Conservation (phyloP, 2,113 vertebrate species). For the Ivindomyrus marchei region DNA sequence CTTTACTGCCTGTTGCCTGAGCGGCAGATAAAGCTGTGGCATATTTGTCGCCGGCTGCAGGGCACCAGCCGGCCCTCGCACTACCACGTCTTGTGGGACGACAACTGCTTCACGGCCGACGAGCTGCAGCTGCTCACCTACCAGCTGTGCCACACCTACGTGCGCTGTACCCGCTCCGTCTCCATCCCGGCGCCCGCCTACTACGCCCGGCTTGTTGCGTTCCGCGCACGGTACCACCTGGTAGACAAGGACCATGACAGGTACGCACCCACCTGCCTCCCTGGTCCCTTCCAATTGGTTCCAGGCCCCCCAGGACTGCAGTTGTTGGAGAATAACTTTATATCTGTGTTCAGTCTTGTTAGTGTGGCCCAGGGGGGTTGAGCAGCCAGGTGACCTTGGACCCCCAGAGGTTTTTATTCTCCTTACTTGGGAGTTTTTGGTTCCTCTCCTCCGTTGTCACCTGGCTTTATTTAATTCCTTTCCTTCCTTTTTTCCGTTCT, state of each 20-base stretch:
- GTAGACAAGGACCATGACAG: slow-evolving; percentile 99
- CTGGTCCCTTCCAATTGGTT: neutral
- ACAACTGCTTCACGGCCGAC: slow-evolving; percentile 96
- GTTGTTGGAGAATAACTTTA: neutral
- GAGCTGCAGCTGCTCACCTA: slow-evolving; percentile 95
- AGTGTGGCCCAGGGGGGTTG: too few relatives aligned
- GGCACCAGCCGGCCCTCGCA: slow-evolving; percentile 98
- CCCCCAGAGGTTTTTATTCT: too few relatives aligned
- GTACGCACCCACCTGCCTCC: slow-evolving; percentile 45
- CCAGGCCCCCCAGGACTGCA: neutral
- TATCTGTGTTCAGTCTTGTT: too few relatives aligned
- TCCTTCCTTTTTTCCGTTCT: too few relatives aligned
- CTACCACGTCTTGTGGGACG: slow-evolving; percentile 98
- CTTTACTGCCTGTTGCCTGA: neutral
- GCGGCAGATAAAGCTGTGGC: neutral
- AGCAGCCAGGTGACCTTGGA: too few relatives aligned
- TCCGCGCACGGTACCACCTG: slow-evolving; percentile 91
- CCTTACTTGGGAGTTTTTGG: too few relatives aligned
- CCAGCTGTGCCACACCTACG: slow-evolving; percentile 96
- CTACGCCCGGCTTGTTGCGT: slow-evolving; percentile 91
- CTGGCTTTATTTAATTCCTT: too few relatives aligned
- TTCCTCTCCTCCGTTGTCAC: too few relatives aligned
- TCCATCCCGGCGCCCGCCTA: slow-evolving; percentile 96
- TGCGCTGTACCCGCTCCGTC: slow-evolving; percentile 90
- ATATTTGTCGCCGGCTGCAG: slow-evolving; percentile 46